Conservation (phyloP, 2,797 vertebrate genomes). For the Limosa lapponica region DNA sequence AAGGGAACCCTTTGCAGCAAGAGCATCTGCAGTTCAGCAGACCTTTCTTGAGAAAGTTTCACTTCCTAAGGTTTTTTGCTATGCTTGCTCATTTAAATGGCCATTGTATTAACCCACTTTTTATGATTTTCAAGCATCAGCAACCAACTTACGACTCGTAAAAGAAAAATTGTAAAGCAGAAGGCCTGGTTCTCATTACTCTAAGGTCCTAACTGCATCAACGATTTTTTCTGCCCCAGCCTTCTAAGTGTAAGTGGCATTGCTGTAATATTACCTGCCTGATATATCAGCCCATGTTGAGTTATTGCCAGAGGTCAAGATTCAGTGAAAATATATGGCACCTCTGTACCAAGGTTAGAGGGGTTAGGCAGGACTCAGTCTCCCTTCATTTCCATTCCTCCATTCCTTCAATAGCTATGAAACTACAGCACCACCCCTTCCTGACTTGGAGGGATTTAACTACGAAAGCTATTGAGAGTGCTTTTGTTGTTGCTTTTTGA, state of each 20-base stretch:
- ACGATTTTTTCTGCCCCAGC: background rate
- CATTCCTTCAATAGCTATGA: background rate
- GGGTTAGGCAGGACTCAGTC: background rate
- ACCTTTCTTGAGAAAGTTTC: conserved; percentile 70
- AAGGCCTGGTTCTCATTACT: background rate
- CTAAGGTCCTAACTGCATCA: background rate
- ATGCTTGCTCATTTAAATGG: conserved; percentile 57
- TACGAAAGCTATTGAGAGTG: background rate
- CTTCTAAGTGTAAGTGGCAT: background rate
- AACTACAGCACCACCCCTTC: background rate
- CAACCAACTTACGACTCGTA: background rate
- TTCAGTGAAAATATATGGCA: background rate
- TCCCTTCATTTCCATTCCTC: background rate
- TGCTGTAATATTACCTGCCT: background rate
- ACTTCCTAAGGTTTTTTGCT: conserved; percentile 59
- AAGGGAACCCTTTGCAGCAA: background rate
- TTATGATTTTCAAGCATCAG: conserved; percentile 34
- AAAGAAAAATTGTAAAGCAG: background rate
- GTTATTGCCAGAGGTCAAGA: background rate
- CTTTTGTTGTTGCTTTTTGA: background rate
- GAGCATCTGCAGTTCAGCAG: background rate
- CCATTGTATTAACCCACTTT: conserved; percentile 44
- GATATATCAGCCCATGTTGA: background rate
- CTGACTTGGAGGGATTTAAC: background rate
- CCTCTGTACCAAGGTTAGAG: background rate